phyloP scores from a whole-genome alignment of 23 tunicate genomes.

The Ciona savignyi region DNA sequence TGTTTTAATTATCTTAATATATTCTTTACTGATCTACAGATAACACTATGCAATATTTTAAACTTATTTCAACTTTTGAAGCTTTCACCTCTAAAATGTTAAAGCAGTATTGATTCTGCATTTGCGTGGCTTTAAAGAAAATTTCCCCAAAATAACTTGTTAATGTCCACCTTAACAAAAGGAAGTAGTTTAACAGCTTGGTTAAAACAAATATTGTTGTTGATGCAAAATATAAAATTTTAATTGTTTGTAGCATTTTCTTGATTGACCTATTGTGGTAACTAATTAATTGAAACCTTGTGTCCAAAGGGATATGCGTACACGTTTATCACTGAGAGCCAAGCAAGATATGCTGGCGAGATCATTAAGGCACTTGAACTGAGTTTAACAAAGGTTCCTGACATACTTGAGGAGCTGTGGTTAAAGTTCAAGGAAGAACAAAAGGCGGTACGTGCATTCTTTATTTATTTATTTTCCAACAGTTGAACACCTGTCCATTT shows the following conservation, averaged over 20 bases:
- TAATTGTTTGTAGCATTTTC: background rate
- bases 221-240: background rate
- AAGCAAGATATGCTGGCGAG: conserved; percentile 95
- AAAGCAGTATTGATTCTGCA: background rate
- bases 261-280: too few relatives aligned
- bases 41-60: too few relatives aligned
- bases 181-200: too few relatives aligned
- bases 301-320: conserved; percentile 78
- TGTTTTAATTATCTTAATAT: too few relatives aligned
- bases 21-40: too few relatives aligned
- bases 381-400: conserved; percentile 64
- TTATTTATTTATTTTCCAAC: too few relatives aligned
- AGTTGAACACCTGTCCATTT: too few relatives aligned
- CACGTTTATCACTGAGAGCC: conserved; percentile 83
- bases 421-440: conserved; percentile 67
- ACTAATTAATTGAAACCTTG: too few relatives aligned
- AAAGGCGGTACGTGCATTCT: conserved; percentile 39
- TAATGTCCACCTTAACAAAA: too few relatives aligned
- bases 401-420: conserved; percentile 64
- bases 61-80: too few relatives aligned
- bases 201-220: too few relatives aligned
- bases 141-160: background rate
- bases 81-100: too few relatives aligned
- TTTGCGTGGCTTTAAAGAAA: background rate
- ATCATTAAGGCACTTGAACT: conserved; percentile 93